Percentiles rank a stretch among this genome's conserved stretches.
These are phyloP conservation scores for Oryzias melastigma DNA, from an alignment of 2,113 vertebrate genomes.

Conservation along the genomic window DNA sequence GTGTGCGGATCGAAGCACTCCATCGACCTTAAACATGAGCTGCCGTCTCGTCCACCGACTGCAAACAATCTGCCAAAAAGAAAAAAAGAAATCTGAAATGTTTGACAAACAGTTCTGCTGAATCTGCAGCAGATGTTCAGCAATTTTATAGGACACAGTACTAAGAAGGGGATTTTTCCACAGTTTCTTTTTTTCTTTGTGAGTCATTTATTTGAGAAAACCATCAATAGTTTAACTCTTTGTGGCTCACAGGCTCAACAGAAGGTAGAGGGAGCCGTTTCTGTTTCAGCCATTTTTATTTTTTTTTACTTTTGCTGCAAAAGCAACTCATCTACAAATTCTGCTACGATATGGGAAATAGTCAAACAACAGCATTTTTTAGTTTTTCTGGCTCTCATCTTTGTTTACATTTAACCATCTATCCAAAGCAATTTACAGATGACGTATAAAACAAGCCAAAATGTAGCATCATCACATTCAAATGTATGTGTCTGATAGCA, in stretches of 20 bases:
- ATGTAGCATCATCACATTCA: no score
- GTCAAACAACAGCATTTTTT: no score
- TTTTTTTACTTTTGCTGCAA: slow-evolving; percentile 65
- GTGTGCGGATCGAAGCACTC: slow-evolving; percentile 97
- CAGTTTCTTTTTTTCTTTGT: slow-evolving; percentile 1
- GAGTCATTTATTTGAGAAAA: slow-evolving; percentile 26
- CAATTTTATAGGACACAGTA: slow-evolving; percentile 11
- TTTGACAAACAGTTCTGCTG: background rate
- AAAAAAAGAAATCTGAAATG: slow-evolving; percentile 8
- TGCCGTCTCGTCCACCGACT: slow-evolving; percentile 92
- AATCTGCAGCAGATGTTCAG: slow-evolving; percentile 1
- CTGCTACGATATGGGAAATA: slow-evolving; percentile 8
- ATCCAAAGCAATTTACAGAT: no score
- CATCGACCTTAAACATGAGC: slow-evolving; percentile 95
- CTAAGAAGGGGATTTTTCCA: slow-evolving; percentile 22
- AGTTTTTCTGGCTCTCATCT: no score
- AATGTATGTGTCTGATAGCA: no score
- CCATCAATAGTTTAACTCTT: slow-evolving; percentile 45
- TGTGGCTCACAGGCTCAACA: slow-evolving; percentile 39
- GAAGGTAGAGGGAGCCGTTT: slow-evolving; percentile 51
- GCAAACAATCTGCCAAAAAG: slow-evolving; percentile 84
- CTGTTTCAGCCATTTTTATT: slow-evolving; percentile 58
- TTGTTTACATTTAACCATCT: no score
- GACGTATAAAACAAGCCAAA: no score
- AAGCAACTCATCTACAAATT: slow-evolving; percentile 50